phyloP scores from a whole-genome alignment of 2,797 vertebrate genomes.

The Xenops minutus region DNA sequence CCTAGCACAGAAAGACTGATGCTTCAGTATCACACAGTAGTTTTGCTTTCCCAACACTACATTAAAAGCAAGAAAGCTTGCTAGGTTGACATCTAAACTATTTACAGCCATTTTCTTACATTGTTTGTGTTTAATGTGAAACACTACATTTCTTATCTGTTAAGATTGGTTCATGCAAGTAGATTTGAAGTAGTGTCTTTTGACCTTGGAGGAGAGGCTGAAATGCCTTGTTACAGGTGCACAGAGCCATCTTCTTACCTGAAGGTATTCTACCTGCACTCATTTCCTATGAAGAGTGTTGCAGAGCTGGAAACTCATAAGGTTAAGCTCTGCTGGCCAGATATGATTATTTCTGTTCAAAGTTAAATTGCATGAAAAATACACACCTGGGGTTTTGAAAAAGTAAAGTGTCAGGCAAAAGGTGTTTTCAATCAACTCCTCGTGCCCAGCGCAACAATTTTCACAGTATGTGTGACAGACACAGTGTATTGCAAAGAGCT shows the following conservation, averaged over 20 bases:
- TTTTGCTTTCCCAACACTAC: background rate
- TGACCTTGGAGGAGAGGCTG: background rate
- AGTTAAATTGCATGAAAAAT: background rate
- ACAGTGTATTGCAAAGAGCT: background rate
- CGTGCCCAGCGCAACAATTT: background rate
- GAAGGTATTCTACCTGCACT: background rate
- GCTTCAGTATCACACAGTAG: background rate
- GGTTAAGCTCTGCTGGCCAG: background rate
- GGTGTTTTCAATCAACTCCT: background rate
- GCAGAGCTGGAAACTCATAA: background rate
- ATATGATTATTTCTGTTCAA: background rate
- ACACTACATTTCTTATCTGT: background rate
- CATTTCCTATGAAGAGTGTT: background rate
- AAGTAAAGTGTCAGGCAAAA: background rate
- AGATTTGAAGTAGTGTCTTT: background rate
- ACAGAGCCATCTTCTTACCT: background rate
- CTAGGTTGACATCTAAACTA: background rate
- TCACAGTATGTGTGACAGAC: background rate
- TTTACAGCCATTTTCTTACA: background rate
- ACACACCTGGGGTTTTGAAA: background rate
- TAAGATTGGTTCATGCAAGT: background rate
- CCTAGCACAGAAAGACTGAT: background rate
- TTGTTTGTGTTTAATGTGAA: background rate
- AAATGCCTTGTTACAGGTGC: background rate
- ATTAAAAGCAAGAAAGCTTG: background rate